Evolutionary conservation across 2,113 vertebrate species (phyloP), one percentile per base, ranked within the genome.

Genomic region (Haliaeetus leucogaster): DNA sequence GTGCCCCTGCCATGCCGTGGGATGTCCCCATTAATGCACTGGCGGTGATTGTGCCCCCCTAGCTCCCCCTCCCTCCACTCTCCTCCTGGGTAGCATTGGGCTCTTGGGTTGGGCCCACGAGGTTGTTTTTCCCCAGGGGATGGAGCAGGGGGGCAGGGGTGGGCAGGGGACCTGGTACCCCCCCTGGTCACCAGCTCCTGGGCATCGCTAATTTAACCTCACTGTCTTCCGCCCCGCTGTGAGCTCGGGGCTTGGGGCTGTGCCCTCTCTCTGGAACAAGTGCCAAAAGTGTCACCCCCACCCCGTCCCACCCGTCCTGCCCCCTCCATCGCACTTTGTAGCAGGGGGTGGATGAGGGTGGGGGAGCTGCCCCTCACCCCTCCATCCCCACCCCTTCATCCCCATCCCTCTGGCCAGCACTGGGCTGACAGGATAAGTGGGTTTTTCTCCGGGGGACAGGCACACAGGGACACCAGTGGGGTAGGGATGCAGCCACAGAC

Each of bases 191-290:
- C 55, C 72, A 77, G 53, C 50, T 48, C 61, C 45, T 0, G 42
- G 72, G 8, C 42, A 52, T 6, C 4, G 4, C 56, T 71, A 4
- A 34, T 47, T 82, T 40, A 52, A 58, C 73, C 81, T 95, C 50
- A 62, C 78, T 85, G 95, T 95, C 93, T 94, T 96, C 96, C 93
- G 0, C 50, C 66, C 81, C 9, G 14, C 86, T 48, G 43, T 15
- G 52, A 77, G 89, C 74, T 30, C 3, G 34, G 91, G 63, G 86
- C 91, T 80, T 5, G 8, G 90, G 87, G 89, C 80, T 94, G 80
- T 2, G 77, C 73, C 96, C 92, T 95, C 56, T 88, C 50, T 91
- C 93, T 82, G 89, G 83, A 95, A 87, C 93, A 97, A 96, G 95
- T 96, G 94, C 96, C 94, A 95, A 94, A 93, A 56, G n/a, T 22